A percentile compares a stretch with the other conserved stretches of the same genome.
Evolutionary conservation across 2,888 invertebrate genomes (phyloP).

Genomic region (Saturnia japonica): DNA sequence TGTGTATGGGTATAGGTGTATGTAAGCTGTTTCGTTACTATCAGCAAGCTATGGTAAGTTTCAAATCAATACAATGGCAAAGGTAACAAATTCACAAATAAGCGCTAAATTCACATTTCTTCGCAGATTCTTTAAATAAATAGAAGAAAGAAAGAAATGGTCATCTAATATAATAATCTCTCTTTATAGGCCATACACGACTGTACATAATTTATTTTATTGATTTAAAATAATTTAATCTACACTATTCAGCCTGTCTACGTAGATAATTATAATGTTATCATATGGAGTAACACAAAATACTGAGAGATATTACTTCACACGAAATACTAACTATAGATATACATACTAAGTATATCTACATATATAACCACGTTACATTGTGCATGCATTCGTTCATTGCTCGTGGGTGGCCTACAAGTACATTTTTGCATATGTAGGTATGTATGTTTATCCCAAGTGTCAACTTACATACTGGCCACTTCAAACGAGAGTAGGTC

Average conservation of each 20-base stretch:
- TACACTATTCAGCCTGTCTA: neutral
- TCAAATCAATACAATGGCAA: too few species aligned
- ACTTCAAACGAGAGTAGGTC: slow-evolving; percentile 59
- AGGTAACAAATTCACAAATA: too few species aligned
- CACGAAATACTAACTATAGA: neutral
- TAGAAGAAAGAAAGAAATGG: too few species aligned
- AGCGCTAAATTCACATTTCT: too few species aligned
- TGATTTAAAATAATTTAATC: too few species aligned
- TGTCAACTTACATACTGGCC: slow-evolving; percentile 60
- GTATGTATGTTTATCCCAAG: slow-evolving; percentile 61
- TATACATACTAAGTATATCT: neutral
- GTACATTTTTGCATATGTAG: slow-evolving; percentile 67
- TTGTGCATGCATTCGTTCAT: slow-evolving; percentile 28
- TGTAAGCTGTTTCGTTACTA: too few species aligned
- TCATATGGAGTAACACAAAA: neutral
- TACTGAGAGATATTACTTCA: slow-evolving; percentile 4
- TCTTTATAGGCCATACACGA: too few species aligned
- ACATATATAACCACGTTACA: slow-evolving; percentile 14
- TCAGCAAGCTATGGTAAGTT: too few species aligned
- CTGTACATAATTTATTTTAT: too few species aligned
- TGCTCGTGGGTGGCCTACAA: slow-evolving; percentile 72
- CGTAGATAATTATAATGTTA: neutral
- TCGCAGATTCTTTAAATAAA: too few species aligned
- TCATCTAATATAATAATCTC: too few species aligned
- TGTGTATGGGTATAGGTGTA: too few species aligned